Conservation (phyloP, 2,113 vertebrate species). For the Paradisaea rubra region DNA sequence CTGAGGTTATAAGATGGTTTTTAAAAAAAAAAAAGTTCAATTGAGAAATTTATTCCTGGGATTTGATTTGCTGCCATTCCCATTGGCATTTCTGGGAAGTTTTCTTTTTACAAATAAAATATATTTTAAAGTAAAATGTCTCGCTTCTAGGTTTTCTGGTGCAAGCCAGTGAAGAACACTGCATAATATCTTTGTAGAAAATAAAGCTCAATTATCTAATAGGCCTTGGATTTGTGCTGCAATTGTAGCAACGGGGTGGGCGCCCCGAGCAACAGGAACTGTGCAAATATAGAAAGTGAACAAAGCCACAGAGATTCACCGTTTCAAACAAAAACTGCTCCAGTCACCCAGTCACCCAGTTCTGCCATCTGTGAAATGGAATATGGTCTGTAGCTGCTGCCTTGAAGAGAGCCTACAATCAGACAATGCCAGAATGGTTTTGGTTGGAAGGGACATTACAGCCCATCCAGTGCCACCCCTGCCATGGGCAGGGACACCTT, state of each 20-base stretch:
- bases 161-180: neutral
- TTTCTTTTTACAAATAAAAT: constrained; percentile 26
- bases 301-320: neutral
- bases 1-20: neutral
- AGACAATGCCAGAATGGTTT: neutral
- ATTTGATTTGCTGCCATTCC: constrained; percentile 19
- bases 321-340: neutral
- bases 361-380: neutral
- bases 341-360: neutral
- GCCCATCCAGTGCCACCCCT: neutral
- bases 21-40: neutral
- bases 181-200: neutral
- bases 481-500: neutral
- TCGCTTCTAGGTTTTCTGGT: neutral
- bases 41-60: neutral
- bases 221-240: neutral
- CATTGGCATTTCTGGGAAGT: neutral
- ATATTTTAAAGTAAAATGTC: neutral
- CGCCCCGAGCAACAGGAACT: neutral
- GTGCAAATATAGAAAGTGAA: neutral
- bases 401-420: neutral
- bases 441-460: neutral
- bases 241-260: accelerated
- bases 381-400: neutral
- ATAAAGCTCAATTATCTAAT: neutral